Evolutionary conservation across 1,140 invertebrate genomes (phyloP), one percentile per base, ranked within the genome.

Genomic region (Tetramorium alpestre): DNA sequence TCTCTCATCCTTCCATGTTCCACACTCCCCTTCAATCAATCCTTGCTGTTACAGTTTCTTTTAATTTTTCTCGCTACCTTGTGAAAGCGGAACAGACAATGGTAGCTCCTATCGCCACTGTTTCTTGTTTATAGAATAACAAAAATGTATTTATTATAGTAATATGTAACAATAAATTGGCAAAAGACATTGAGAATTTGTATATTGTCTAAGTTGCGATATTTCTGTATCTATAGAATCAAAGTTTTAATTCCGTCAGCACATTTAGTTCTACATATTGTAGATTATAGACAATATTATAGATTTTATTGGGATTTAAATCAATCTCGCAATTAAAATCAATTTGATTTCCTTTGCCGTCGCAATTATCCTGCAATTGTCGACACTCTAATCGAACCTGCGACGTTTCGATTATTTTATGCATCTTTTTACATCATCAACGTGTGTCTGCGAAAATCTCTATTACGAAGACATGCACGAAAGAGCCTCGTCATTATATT

Each of bases 401-500:
- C 38, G 47, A 47, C 41, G 4, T 44, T 47, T 25, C 67, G 80
- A 73, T 82, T 72, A 60, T 44, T 60, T 38, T 60, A 18, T 33
- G 54, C 6, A 47, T 47, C 22, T 72, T 33, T 38, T 18, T 33
- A 16, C 18, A 11, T 11, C 56, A 56, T 70, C 25, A 54, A 44
- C 38, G 65, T 33, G 33, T 33, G 33, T 33, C 54, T 47, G 33
- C 22, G 22, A 82, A 82, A 82, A 44, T 58, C 78, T 47, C 38
- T 44, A 82, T 81, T 49, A 22, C 41, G 33, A 60, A 60, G 80
- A 47, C n/a, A 33, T 0, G 54, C 69, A 41, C 69, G 44, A 49
- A 73, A 73, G 38, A 84, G 69, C 80, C 38, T 47, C 69, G 80
- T 84, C 80, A 84, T 84, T 84, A 84, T 47, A 73, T 84, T 84